A percentile compares a stretch with the other conserved stretches of the same genome.
Evolutionary conservation across 2,888 invertebrate genomes (phyloP).

Genomic region (Bhutanitis thaidina): DNA sequence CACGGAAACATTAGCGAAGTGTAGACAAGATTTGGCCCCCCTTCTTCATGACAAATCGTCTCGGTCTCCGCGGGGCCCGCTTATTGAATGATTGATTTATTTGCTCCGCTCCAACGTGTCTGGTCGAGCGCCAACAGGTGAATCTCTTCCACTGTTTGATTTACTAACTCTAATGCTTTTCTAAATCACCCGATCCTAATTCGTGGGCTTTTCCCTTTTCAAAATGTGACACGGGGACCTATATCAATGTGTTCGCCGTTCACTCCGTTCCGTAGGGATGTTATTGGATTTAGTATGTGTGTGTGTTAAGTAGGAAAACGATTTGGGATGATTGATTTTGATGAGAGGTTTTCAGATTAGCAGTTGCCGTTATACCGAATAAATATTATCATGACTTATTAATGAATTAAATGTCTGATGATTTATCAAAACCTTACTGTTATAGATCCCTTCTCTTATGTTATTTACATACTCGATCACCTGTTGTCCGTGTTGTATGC

Average conservation of each 20-base stretch:
- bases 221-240: constrained; percentile 61
- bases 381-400: too few relatives aligned
- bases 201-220: constrained; percentile 65
- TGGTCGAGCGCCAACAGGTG: constrained; percentile 58
- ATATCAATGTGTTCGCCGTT: constrained; percentile 18
- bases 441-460: too few relatives aligned
- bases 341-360: constrained; percentile 9
- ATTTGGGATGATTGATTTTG: constrained; percentile 59
- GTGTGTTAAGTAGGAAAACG: constrained; percentile 40
- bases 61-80: constrained; percentile 36
- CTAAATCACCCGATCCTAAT: constrained; percentile 60
- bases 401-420: too few relatives aligned
- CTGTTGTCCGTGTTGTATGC: too few relatives aligned
- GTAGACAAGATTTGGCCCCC: constrained; percentile 25
- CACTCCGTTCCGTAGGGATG: neutral
- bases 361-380: too few relatives aligned
- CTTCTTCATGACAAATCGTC: constrained; percentile 61
- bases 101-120: constrained; percentile 38
- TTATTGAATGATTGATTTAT: constrained; percentile 78
- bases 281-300: constrained; percentile 28
- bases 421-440: too few relatives aligned
- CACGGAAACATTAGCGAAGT: constrained; percentile 37
- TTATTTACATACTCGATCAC: too few relatives aligned
- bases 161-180: constrained; percentile 70
- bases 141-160: constrained; percentile 56